Evolutionary conservation across 2,888 invertebrate species (phyloP).

Genomic region (Orthosia gothica): DNA sequence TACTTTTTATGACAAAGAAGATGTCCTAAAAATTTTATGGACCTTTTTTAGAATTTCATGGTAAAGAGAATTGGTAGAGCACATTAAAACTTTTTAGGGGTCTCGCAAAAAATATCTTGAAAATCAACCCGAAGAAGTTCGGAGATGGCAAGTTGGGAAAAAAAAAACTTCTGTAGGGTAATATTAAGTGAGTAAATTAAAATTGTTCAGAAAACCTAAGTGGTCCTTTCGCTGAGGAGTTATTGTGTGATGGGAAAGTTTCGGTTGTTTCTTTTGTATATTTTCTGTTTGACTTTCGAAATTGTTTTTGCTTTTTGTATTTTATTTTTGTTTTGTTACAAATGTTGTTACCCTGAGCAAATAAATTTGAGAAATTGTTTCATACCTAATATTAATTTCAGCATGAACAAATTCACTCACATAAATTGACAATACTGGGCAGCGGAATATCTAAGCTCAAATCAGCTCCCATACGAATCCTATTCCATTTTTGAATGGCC

Average conservation of each 20-base stretch:
- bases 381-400: background rate
- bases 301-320: conserved; percentile 11
- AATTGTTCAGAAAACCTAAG: conserved; percentile 67
- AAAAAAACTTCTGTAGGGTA: conserved; percentile 66
- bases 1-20: conserved; percentile 59
- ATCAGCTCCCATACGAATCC: background rate
- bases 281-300: conserved; percentile 36
- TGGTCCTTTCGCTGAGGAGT: conserved; percentile 54
- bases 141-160: conserved; percentile 68
- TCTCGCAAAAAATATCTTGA: conserved; percentile 78
- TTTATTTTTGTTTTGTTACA: conserved; percentile 8
- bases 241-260: conserved; percentile 46
- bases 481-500: conserved; percentile 6
- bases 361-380: background rate
- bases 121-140: conserved; percentile 77
- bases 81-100: conserved; percentile 82
- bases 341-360: background rate
- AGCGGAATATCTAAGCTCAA: background rate
- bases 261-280: conserved; percentile 29
- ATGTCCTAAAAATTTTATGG: conserved; percentile 61
- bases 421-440: background rate
- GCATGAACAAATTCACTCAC: background rate
- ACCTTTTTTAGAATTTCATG: conserved; percentile 68
- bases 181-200: conserved; percentile 79
- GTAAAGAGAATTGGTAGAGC: conserved; percentile 72